Percentiles rank a stretch among this genome's conserved stretches.
These are phyloP conservation scores for Datnioides undecimradiatus DNA, from an alignment of 2,113 vertebrate species.

Conservation along the genomic window DNA sequence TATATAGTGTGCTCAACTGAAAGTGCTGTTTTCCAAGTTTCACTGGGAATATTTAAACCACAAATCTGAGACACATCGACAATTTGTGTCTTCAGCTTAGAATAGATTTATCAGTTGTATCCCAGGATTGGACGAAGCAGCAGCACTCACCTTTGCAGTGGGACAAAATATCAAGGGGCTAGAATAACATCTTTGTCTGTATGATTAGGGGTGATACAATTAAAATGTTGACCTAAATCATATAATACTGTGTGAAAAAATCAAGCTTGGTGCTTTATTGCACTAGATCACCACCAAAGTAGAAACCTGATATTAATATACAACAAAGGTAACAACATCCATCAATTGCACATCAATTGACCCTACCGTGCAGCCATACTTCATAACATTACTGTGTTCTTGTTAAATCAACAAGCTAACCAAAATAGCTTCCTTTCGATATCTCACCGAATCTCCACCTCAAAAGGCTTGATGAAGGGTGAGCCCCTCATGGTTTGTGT, in stretches of 20 bases:
- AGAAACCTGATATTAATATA: background rate
- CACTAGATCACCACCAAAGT: background rate
- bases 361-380: background rate
- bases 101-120: background rate
- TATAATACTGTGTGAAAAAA: too few relatives aligned
- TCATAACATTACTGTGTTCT: background rate
- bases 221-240: background rate
- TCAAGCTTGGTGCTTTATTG: too few relatives aligned
- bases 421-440: background rate
- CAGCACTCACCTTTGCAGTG: background rate
- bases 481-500: constrained; percentile 92
- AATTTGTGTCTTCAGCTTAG: background rate
- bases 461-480: constrained; percentile 89
- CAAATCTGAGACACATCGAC: background rate
- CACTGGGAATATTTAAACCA: background rate
- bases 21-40: background rate
- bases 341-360: background rate
- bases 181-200: background rate
- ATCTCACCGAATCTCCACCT: constrained; percentile 87
- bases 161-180: too few relatives aligned
- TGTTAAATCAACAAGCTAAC: background rate
- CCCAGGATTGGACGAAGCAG: background rate
- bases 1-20: background rate
- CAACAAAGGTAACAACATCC: background rate
- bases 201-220: background rate